A percentile compares a stretch with the other conserved stretches of the same genome.
Evolutionary conservation across 2,888 invertebrate species (phyloP).

Genomic region (Gastrophysa polygoni): DNA sequence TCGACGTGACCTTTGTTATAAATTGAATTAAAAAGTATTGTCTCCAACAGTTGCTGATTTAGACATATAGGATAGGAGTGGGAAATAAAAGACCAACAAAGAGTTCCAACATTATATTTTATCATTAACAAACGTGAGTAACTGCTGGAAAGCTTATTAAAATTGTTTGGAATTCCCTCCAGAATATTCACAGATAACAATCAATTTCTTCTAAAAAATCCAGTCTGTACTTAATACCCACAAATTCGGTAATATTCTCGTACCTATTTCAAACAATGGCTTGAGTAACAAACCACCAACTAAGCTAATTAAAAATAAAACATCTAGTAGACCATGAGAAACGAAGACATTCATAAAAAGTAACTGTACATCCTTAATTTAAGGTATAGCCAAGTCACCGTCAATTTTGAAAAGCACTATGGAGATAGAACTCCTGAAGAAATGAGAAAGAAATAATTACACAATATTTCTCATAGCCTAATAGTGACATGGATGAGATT

Average conservation of each 20-base stretch:
- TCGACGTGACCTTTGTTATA: too few relatives aligned
- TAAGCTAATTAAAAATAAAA: background rate
- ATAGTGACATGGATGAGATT: too few relatives aligned
- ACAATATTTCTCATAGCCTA: too few relatives aligned
- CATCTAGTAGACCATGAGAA: background rate
- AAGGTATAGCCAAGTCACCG: too few relatives aligned
- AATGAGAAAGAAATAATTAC: too few relatives aligned
- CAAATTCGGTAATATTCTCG: background rate
- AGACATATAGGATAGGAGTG: too few relatives aligned
- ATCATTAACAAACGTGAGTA: conserved; percentile 20
- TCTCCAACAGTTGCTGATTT: too few relatives aligned
- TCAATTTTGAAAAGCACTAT: too few relatives aligned
- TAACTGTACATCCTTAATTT: too few relatives aligned
- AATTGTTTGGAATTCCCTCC: conserved; percentile 1
- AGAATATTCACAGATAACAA: conserved; percentile 17
- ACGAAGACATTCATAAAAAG: background rate
- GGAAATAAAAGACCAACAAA: conserved; percentile 3
- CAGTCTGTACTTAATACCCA: background rate
- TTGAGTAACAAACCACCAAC: background rate
- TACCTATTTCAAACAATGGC: background rate
- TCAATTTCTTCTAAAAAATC: conserved; percentile 10
- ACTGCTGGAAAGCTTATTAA: conserved; percentile 18
- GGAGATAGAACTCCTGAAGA: too few relatives aligned
- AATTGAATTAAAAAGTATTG: too few relatives aligned
- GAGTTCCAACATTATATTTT: conserved; percentile 21